Base-by-base conservation (phyloP, 2,113 vertebrate species). In the Cacatua alba region DNA sequence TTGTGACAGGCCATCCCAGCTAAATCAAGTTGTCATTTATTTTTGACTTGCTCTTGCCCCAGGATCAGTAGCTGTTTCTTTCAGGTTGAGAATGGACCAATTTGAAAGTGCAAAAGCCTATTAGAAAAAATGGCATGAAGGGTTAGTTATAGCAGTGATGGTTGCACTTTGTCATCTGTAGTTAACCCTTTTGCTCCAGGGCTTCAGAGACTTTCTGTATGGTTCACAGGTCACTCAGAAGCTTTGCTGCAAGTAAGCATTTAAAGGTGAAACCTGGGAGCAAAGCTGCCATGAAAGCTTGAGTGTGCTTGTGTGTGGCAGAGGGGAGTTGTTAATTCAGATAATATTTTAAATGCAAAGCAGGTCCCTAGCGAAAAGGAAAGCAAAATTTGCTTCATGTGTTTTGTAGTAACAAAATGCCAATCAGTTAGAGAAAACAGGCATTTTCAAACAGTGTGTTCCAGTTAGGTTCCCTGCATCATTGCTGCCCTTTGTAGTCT, bases 11-110 rank as follows among this genome's bases (percentile, higher is more conserved):
- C 90, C 96, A 96, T 94, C 92, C 67, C 62, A 90, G 76, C 92
- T 97, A 97, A 97, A 96, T 97, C 97, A 97, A 97, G 95, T 74
- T 95, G 96, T 97, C 96, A 97, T 97, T 97, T 97, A 96, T 95
- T 97, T 97, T 95, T 97, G 65, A 96, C 95, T 94, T 82, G 68
- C 67, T 97, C 60, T 97, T 93, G 93, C 93, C 95, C 71, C 90
- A 86, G 86, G 93, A 97, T 88, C 95, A 94, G 94, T 94, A 95
- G 70, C 90, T 96, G 57, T 97, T 97, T 89, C 82, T 89, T 95
- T 96, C 94, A 88, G 91, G 88, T 94, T 94, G 86, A 95, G 95
- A 94, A 90, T 29, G 57, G 90, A 97, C 86, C 95, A 95, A 97
- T 97, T 91, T 94, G 94, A 96, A 95, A 96, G 93, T 90, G 94